Base-by-base conservation (phyloP, 30 jellyfish, hydroid and myxozoan genomes). In the Haliclystus octoradiatus region DNA sequence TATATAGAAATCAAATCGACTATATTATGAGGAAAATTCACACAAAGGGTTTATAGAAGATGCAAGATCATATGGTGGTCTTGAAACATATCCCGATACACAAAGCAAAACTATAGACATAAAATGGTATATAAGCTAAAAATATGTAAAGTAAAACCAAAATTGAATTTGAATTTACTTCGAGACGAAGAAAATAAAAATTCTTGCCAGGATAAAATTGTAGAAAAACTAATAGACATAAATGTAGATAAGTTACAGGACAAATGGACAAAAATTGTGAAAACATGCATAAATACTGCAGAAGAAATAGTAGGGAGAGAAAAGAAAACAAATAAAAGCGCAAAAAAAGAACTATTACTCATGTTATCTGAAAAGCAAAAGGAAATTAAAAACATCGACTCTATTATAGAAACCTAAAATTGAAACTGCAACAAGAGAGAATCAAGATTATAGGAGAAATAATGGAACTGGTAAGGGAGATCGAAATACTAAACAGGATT, bases 61-160 rank as follows among this genome's bases (percentile, higher is more conserved):
- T 57, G 33, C 84, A 49, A 73, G 84, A 73, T 61, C 84, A 19
- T 57, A 73, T 73, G 84, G 84, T 25, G 76, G 75, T 24, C 33
- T 63, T 57, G 76, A 73, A 73, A 73, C 84, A 26, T 14, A 34
- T 47, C 34, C 76, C 29, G 84, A 73, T 35, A 63, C 57, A 63
- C 72, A 26, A 63, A 52, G 27, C n/a, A n/a, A n/a, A n/a, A n/a
- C n/a, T n/a, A 34, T 47, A 73, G 62, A 22, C 26, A 52, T 52
- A 28, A 52, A 52, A 52, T 52, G 68, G 68, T 52, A 52, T 22
- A 22, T 19, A 52, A 3, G 22, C 31, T 19, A 52, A 52, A 52
- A 22, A 19, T 3, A 22, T 22, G 26, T 19, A 52, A 3, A 63
- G 31, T 63, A 5, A 26, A 63, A n/a, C 27, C 3, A 63, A n/a